Percentiles rank a stretch among this genome's conserved stretches.
Evolutionary conservation across 2,113 vertebrate genomes (phyloP).

Genomic region (Takifugu flavidus): DNA sequence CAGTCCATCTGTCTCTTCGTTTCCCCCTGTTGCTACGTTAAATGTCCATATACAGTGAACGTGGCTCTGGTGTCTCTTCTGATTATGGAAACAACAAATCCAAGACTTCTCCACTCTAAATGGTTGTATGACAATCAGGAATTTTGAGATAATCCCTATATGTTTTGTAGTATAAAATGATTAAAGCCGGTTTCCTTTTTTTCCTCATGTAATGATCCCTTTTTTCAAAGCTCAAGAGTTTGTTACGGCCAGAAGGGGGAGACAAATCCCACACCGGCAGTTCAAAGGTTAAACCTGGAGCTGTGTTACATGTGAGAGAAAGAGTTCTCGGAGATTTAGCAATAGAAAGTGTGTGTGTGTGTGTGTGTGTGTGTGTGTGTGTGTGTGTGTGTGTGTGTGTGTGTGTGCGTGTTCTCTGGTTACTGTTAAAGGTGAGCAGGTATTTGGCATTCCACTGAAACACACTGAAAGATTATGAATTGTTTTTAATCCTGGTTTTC

Average conservation of each 20-base stretch:
- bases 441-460: constrained; percentile 36
- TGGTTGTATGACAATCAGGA: too few relatives aligned
- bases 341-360: constrained; percentile 46
- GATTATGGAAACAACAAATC: too few relatives aligned
- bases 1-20: neutral
- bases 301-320: neutral
- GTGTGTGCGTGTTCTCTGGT: constrained; percentile 21
- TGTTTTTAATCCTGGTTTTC: constrained; percentile 16
- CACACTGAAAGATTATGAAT: constrained; percentile 27
- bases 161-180: too few relatives aligned
- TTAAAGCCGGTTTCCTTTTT: too few relatives aligned
- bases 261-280: neutral
- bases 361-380: constrained; percentile 11
- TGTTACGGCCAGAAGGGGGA: neutral
- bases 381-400: constrained; percentile 45
- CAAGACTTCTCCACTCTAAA: too few relatives aligned
- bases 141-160: too few relatives aligned
- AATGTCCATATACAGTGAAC: too few relatives aligned
- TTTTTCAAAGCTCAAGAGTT: too few relatives aligned
- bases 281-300: neutral
- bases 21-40: neutral
- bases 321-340: constrained; percentile 1
- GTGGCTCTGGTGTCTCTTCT: too few relatives aligned
- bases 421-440: constrained; percentile 30
- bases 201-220: too few relatives aligned